Percentiles rank a stretch among this genome's conserved stretches.
Evolutionary conservation across 2,797 vertebrate species (phyloP).

Genomic region (Dryobates pubescens): DNA sequence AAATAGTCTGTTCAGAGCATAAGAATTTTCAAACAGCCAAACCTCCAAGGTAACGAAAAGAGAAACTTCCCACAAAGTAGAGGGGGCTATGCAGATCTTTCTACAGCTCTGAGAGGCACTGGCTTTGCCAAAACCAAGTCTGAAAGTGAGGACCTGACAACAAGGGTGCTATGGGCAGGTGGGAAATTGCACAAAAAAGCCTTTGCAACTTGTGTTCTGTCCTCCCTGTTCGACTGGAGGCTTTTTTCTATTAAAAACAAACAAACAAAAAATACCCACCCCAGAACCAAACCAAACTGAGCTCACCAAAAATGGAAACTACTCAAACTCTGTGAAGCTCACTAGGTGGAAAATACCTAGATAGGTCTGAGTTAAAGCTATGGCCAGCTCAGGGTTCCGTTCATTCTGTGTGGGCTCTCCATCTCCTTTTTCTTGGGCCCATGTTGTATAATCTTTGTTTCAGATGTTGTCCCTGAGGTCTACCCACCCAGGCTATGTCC

Average conservation of each 20-base stretch:
- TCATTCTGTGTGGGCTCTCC: neutral
- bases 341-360: neutral
- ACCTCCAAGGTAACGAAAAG: neutral
- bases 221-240: neutral
- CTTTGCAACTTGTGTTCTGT: neutral
- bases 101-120: neutral
- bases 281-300: too few species aligned
- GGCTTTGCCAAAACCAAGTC: neutral
- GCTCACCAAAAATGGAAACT: too few species aligned
- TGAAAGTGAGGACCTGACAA: accelerated
- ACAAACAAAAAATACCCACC: too few species aligned
- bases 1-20: neutral
- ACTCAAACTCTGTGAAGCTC: neutral
- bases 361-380: neutral
- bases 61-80: neutral
- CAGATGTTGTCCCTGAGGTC: neutral
- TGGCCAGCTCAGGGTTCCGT: neutral
- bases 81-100: neutral
- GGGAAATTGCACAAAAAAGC: neutral
- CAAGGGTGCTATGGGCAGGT: neutral
- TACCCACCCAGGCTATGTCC: neutral
- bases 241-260: neutral
- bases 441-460: neutral
- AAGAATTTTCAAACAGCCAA: neutral
- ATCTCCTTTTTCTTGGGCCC: neutral